Conservation (phyloP, 2,797 vertebrate genomes). For the Crocidura indochinensis region DNA sequence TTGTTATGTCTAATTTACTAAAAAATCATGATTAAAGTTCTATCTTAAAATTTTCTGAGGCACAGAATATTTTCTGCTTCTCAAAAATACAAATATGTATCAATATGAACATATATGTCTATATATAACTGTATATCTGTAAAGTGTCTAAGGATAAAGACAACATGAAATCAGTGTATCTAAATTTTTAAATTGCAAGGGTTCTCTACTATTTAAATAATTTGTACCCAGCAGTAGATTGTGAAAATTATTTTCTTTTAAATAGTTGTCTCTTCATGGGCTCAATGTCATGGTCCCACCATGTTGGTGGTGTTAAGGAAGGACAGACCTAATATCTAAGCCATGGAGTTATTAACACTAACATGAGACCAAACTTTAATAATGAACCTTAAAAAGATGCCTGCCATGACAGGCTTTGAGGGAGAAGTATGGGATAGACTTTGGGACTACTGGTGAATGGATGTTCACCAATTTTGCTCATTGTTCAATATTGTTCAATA, state of each 20-base stretch:
- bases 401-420: too few relatives aligned
- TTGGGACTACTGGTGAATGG: too few relatives aligned
- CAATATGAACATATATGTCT: too few relatives aligned
- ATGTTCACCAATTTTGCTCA: too few relatives aligned
- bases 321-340: too few relatives aligned
- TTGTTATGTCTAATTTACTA: not conserved
- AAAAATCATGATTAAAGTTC: constrained; percentile 19
- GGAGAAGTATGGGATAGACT: too few relatives aligned
- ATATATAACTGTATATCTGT: not conserved
- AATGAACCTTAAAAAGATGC: too few relatives aligned
- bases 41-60: not conserved
- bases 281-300: not conserved
- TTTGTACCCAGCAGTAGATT: not conserved
- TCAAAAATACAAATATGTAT: not conserved
- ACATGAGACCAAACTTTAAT: too few relatives aligned
- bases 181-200: not conserved
- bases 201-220: not conserved
- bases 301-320: not conserved
- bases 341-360: too few relatives aligned
- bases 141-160: not conserved
- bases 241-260: not conserved
- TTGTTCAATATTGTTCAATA: too few relatives aligned
- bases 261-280: not conserved
- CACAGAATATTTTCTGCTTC: not conserved
- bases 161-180: not conserved